Evolutionary conservation across 2,797 vertebrate species (phyloP).

Genomic region (Peromyscus eremicus): DNA sequence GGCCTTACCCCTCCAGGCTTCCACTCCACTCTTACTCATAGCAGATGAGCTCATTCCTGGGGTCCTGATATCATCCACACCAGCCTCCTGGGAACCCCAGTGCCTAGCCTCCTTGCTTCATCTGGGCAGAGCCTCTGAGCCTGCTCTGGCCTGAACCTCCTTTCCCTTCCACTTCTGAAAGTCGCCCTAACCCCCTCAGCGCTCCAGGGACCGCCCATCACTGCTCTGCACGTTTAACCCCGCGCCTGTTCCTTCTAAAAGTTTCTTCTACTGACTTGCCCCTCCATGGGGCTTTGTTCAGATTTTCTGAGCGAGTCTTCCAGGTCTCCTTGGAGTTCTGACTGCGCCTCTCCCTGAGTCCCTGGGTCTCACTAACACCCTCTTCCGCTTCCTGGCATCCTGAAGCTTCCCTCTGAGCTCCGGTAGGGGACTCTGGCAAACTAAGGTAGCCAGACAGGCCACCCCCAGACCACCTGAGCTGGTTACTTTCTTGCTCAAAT

Average conservation of each 20-base stretch:
- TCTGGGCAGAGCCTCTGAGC: background rate
- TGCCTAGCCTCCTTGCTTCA: background rate
- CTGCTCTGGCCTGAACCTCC: background rate
- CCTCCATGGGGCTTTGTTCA: too few species aligned
- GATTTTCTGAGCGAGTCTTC: background rate
- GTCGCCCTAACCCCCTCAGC: background rate
- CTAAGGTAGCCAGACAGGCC: background rate
- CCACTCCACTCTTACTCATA: background rate
- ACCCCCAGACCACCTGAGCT: background rate
- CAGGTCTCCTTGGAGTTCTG: background rate
- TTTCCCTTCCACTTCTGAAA: background rate
- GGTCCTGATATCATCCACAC: background rate
- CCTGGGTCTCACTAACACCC: background rate
- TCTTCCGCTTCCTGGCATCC: background rate
- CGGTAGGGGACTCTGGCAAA: background rate
- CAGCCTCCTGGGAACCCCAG: background rate
- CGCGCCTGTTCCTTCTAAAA: background rate
- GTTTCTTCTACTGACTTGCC: background rate
- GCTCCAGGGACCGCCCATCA: rapidly evolving
- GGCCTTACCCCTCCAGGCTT: background rate
- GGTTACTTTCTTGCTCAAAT: background rate
- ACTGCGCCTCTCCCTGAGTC: background rate
- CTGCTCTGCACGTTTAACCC: background rate
- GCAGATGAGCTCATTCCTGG: background rate
- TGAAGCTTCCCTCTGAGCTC: background rate